A percentile compares a stretch with the other conserved stretches of the same genome.
These are phyloP conservation scores for Scaptodrosophila latifasciaeformis DNA, from an alignment of 2,888 invertebrate genomes.

Conservation along the genomic window DNA sequence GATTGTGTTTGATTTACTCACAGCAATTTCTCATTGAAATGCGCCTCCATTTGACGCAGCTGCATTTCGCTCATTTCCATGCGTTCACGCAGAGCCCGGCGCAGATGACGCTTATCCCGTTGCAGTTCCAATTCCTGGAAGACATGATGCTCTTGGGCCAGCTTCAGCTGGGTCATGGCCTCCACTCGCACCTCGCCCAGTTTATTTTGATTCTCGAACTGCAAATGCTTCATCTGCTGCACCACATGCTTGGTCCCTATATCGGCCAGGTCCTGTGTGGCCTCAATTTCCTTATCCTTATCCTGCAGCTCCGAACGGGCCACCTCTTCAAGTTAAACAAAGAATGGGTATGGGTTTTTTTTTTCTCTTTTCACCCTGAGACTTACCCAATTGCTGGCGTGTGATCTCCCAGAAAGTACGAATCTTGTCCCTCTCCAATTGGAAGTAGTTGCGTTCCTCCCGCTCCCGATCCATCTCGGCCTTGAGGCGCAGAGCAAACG, in stretches of 20 bases:
- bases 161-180: conserved; percentile 86
- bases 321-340: conserved; percentile 72
- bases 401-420: conserved; percentile 97
- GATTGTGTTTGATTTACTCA: conserved; percentile 40
- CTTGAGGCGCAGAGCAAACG: conserved; percentile 88
- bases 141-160: conserved; percentile 88
- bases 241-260: conserved; percentile 90
- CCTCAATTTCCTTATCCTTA: conserved; percentile 91
- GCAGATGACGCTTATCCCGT: conserved; percentile 77
- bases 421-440: conserved; percentile 94
- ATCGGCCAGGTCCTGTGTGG: conserved; percentile 90
- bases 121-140: conserved; percentile 85
- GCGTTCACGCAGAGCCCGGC: conserved; percentile 77
- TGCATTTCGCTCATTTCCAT: conserved; percentile 74
- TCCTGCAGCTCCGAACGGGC: conserved; percentile 78
- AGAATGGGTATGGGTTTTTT: neutral
- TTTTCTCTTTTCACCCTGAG: neutral
- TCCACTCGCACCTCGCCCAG: conserved; percentile 90
- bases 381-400: conserved; percentile 89
- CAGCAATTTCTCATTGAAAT: conserved; percentile 69
- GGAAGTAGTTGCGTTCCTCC: conserved; percentile 96
- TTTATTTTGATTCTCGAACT: conserved; percentile 92
- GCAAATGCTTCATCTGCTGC: conserved; percentile 93
- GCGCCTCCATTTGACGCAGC: conserved; percentile 71
- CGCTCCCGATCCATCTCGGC: conserved; percentile 95